A percentile compares a stretch with the other conserved stretches of the same genome.
These are phyloP conservation scores for Carassius auratus DNA, from an alignment of 2,113 vertebrate genomes.

Conservation along the genomic window DNA sequence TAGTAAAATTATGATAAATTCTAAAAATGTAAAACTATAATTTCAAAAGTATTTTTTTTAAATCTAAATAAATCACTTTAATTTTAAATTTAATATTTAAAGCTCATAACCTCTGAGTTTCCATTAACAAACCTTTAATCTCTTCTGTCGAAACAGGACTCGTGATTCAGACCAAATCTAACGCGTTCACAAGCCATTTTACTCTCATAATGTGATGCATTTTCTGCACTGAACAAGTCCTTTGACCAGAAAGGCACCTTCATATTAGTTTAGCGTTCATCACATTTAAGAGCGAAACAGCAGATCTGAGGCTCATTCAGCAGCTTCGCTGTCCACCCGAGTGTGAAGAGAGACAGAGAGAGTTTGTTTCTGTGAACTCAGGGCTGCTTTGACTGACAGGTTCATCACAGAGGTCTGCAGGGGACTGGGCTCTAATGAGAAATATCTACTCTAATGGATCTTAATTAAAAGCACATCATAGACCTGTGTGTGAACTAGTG, in stretches of 20 bases:
- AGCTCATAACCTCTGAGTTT: neutral
- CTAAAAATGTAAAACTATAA: neutral
- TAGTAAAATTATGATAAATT: neutral
- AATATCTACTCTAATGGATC: slow-evolving; percentile 57
- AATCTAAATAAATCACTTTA: neutral
- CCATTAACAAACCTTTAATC: slow-evolving; percentile 11
- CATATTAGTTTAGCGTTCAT: too few species aligned
- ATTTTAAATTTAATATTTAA: too few species aligned
- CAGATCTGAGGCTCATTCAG: too few species aligned
- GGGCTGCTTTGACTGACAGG: slow-evolving; percentile 26
- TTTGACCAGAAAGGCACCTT: neutral
- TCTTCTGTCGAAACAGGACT: neutral
- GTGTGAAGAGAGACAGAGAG: slow-evolving; percentile 34
- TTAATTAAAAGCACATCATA: slow-evolving; percentile 56
- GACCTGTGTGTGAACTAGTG: slow-evolving; percentile 35
- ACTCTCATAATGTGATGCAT: neutral
- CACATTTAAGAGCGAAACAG: too few species aligned
- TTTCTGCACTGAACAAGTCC: neutral
- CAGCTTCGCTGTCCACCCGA: neutral
- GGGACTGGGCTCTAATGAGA: slow-evolving; percentile 47
- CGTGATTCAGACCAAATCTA: neutral
- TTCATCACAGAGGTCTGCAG: slow-evolving; percentile 32
- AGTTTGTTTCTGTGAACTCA: slow-evolving; percentile 24
- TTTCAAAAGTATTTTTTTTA: neutral
- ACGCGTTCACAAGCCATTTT: neutral